Evolutionary conservation across 2,888 invertebrate species (phyloP).

Genomic region (Platypus cylindrus): DNA sequence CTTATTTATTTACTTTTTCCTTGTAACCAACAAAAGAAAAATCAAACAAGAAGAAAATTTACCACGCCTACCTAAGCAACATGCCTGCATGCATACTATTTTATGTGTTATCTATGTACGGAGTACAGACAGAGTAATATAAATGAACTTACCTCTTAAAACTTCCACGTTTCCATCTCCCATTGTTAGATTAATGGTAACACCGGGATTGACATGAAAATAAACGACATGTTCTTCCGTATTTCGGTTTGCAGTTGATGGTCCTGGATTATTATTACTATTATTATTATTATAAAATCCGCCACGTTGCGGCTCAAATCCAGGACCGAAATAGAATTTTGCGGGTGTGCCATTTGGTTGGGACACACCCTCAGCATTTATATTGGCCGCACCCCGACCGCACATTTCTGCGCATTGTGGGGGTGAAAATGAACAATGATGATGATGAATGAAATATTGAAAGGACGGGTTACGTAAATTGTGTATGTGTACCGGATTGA

Average conservation of each 20-base stretch:
- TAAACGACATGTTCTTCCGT: conserved; percentile 51
- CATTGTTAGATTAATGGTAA: conserved; percentile 60
- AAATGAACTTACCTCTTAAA: conserved; percentile 58
- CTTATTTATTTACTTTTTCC: background rate
- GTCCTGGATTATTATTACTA: too few species aligned
- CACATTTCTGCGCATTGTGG: conserved; percentile 15
- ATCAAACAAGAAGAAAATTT: too few species aligned
- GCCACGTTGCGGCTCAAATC: conserved; percentile 40
- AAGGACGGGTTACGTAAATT: conserved; percentile 34
- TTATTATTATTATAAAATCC: conserved; percentile 14
- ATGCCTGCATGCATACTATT: too few species aligned
- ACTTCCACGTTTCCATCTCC: conserved; percentile 58
- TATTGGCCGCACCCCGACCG: conserved; percentile 9
- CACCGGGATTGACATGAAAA: conserved; percentile 66
- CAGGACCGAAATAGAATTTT: conserved; percentile 47
- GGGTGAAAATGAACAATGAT: conserved; percentile 40
- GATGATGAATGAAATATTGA: conserved; percentile 33
- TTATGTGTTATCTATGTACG: too few species aligned
- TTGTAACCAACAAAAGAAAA: too few species aligned
- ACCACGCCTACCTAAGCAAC: too few species aligned
- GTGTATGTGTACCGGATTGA: conserved; percentile 20
- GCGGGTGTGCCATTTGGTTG: conserved; percentile 34
- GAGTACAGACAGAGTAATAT: too few species aligned
- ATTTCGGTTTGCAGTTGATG: conserved; percentile 11
- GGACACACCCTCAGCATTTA: conserved; percentile 5